Evolutionary conservation across 2,888 invertebrate genomes (phyloP), one percentile per base, ranked within the genome.

Genomic region (Apoderus coryli): DNA sequence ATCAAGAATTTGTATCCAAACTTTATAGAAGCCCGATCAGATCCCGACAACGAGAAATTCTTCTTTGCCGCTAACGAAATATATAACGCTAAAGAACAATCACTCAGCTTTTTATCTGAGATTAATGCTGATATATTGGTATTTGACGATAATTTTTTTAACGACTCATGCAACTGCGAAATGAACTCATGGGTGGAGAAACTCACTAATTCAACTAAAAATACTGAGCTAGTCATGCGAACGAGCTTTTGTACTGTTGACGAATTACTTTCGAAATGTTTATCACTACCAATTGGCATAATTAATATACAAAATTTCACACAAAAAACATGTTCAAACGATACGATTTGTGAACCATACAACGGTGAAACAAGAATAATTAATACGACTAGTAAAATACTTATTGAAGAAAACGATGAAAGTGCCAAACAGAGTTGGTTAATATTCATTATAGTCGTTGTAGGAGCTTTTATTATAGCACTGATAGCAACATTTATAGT

Each of bases 181-280:
- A 61, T 76, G 32, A 63, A 64, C 25, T 47, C 52, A 10, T 75
- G 72, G 71, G 50, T 76, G 24, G 55, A 57, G 4, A 56, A 60
- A 28, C 55, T 66, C 67, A 56, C 59, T 10, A 60, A 58, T 33
- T 41, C 44, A 7, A 44, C 43, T n/a, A 57, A 57, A 12, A 54
- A 59, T 11, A 63, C 65, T 12, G 55, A 61, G 29, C 47, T 51
- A 44, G 52, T 62, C 31, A 53, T 63, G 43, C 57, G 61, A 31
- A 64, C 72, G 28, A 76, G 73, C 47, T 72, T 62, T 44, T 79
- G 79, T 48, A 63, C 66, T 0, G 66, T 77, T 0, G 50, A 65
- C 33, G 56, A 63, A 33, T 54, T 65, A 23, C 56, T 76, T 11
- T 69, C 74, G 3, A 59, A 61, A 22, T 79, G 79, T 48, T 74